Conservation (phyloP, 2,888 invertebrate genomes). For the Lysandra bellargus region DNA sequence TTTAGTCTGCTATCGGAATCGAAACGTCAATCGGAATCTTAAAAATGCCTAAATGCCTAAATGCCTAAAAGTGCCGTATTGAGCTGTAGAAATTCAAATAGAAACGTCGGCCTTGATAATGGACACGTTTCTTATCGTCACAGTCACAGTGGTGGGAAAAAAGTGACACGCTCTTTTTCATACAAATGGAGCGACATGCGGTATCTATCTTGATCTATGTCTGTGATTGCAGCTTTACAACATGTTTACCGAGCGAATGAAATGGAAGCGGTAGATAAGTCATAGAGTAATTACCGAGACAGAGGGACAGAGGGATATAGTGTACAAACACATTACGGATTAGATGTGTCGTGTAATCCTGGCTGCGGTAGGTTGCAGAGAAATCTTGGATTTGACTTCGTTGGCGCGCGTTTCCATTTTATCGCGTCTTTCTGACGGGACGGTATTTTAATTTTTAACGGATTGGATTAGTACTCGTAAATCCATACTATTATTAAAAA, state of each 20-base stretch:
- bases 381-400: slow-evolving; percentile 58
- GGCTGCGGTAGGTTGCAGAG: slow-evolving; percentile 71
- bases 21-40: no score
- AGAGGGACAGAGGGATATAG: slow-evolving; percentile 33
- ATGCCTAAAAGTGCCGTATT: no score
- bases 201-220: no score
- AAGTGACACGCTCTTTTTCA: no score
- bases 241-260: neutral
- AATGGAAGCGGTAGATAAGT: slow-evolving; percentile 16
- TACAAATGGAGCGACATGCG: no score
- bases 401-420: slow-evolving; percentile 47
- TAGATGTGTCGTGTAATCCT: slow-evolving; percentile 58
- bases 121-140: no score
- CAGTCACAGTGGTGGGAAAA: no score
- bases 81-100: no score
- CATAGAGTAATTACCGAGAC: neutral
- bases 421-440: neutral
- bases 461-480: neutral
- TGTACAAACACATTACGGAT: slow-evolving; percentile 39
- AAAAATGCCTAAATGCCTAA: no score
- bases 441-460: neutral
- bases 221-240: neutral
- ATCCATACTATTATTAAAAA: no score
- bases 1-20: no score
- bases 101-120: no score